Evolutionary conservation across 1,140 invertebrate genomes (phyloP), one percentile per base, ranked within the genome.

Genomic region (Apis laboriosa): DNA sequence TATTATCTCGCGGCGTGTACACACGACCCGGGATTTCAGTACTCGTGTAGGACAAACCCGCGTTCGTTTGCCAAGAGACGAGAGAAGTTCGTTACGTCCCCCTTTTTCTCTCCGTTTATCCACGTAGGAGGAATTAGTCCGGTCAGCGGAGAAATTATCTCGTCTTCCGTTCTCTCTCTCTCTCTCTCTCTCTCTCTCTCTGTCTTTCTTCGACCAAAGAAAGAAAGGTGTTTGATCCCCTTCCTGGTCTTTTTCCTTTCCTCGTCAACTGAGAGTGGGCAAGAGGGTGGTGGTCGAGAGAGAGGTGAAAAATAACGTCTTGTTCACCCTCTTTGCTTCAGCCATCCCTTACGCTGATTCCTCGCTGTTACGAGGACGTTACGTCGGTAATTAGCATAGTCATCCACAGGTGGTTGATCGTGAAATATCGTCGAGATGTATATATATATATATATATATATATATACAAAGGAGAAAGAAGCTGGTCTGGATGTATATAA

Each of bases 1-100:
- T 82, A 90, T 91, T 94, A 94, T 94, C 93, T 92, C 88, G 64
- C 76, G 55, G 74, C 56, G 74, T 75, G 87, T 85, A 92, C 90
- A 92, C 90, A 90, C 82, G 74, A 77, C 76, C 80, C 75, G 88
- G 85, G 91, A 92, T 92, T 91, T 92, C 83, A 85, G 68, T 73
- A 70, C 70, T 73, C 53, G 66, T 77, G 74, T 60, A 75, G 73
- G 55, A 60, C 61, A 34, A 43, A 63, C 61, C 51, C 56, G 51
- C 64, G 43, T 84, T 82, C 77, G 88, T 86, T 85, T 85, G 76
- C n/a, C 77, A 61, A 70, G 68, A 51, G 70, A 58, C 9, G 58
- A 34, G 34, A 66, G 58, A 43, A 63, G 21, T 70, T 74, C 49
- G 77, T 63, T 28, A 51, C 56, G 72, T 55, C 53, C 58, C 77